These are phyloP conservation scores for Cataglyphis hispanica DNA, from an alignment of 1,140 invertebrate species.

Conservation along the genomic window DNA sequence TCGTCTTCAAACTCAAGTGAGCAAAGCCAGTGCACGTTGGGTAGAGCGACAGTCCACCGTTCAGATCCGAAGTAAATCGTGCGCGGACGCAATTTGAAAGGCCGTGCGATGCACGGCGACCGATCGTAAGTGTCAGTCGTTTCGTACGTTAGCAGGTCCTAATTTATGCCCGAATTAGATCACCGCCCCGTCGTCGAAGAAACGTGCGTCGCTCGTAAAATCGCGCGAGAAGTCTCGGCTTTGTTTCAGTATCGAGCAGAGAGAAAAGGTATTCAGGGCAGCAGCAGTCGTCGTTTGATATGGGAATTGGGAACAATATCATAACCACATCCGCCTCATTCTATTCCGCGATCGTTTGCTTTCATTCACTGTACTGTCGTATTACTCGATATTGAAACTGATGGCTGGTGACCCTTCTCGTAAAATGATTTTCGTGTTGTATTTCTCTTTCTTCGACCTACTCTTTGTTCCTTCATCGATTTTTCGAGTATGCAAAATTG, in stretches of 20 bases:
- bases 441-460: not conserved
- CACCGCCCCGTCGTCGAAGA: not conserved
- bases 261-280: not conserved
- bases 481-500: not conserved
- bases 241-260: not conserved
- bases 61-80: not conserved
- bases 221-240: constrained; percentile 8
- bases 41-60: not conserved
- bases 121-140: constrained; percentile 44
- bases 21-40: not conserved
- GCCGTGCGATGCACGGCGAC: constrained; percentile 3
- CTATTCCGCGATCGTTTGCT: constrained; percentile 30
- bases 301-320: constrained; percentile 33
- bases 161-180: constrained; percentile 57
- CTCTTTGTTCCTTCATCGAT: not conserved
- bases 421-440: constrained; percentile 32
- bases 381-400: constrained; percentile 37
- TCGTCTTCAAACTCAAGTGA: constrained; percentile 12
- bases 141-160: not conserved
- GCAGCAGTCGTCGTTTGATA: constrained; percentile 11
- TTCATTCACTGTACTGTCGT: constrained; percentile 28
- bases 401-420: not conserved
- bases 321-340: not conserved
- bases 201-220: constrained; percentile 50
- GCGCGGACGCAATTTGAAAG: not conserved